Evolutionary conservation across 2,113 vertebrate species (phyloP).

Genomic region (Gallinago jamesoni): DNA sequence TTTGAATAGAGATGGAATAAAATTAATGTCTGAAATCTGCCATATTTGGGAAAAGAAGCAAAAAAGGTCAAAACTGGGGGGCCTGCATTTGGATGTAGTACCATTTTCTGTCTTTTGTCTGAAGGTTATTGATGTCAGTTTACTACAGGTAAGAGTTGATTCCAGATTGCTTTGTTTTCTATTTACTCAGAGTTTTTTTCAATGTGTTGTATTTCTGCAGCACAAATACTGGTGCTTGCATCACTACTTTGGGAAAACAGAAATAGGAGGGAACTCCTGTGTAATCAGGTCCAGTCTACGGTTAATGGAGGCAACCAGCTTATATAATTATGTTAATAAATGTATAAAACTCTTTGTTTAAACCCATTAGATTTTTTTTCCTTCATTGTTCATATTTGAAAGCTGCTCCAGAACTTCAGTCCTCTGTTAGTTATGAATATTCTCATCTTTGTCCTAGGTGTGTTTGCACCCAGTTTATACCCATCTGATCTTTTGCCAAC

Average conservation of each 20-base stretch:
- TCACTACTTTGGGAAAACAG: neutral
- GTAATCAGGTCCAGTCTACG: neutral
- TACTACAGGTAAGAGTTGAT: neutral
- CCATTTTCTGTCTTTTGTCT: neutral
- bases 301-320: neutral
- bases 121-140: neutral
- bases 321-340: neutral
- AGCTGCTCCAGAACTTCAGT: slow-evolving; percentile 8
- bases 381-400: neutral
- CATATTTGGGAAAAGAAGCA: neutral
- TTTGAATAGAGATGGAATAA: slow-evolving; percentile 42
- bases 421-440: slow-evolving; percentile 26
- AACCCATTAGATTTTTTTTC: neutral
- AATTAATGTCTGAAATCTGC: slow-evolving; percentile 22
- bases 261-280: neutral
- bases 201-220: neutral
- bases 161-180: neutral
- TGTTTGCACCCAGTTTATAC: slow-evolving; percentile 13
- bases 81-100: neutral
- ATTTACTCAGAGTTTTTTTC: neutral
- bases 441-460: slow-evolving; percentile 10
- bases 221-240: neutral
- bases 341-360: neutral
- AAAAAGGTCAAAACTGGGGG: neutral
- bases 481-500: slow-evolving; percentile 35